Evolutionary conservation across 1,140 invertebrate species (phyloP), one percentile per base, ranked within the genome.

Genomic region (Drosophila lacertosa): DNA sequence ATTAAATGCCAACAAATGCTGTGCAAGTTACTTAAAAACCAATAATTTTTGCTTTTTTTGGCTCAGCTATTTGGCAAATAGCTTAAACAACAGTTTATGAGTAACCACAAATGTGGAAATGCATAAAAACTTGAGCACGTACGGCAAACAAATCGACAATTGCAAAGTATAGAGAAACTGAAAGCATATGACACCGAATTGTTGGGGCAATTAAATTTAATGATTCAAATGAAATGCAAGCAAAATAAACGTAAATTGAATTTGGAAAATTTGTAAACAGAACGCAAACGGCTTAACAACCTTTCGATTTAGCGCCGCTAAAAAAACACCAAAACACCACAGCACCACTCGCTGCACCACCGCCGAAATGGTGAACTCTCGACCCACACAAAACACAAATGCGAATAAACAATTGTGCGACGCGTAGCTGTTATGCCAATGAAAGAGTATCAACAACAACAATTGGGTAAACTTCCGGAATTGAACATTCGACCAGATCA

Each of bases 401-500:
- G 29, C 20, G 11, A 26, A 20, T 16, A 45, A 33, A 48, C 59
- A 62, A 39, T 51, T 50, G 37, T 48, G 37, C 39, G 15, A 20
- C 16, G 18, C 29, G 18, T 60, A 64, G 53, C 64, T 59, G 76
- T 65, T 54, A 76, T 63, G 60, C 45, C 67, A 47, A 80, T 80
- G 58, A 81, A 81, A 81, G 18, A 65, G 22, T 32, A 40, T 57
- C 7, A 18, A 44, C 3, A 53, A 22, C 18, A 35, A 66, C 33
- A 29, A 29, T 29, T 29, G 26, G 9, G 9, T 29, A 29, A 29
- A 29, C 26, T 29, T 29, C 26, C 26, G 26, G 26, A 9, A 29
- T 29, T 9, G 6, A 29, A 29, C 6, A 29, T 29, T 7, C 32
- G 53, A 47, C 10, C 26, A 37, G 37, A 44, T 62, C 24, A 68